Evolutionary conservation across 2,888 invertebrate genomes (phyloP), one percentile per base, ranked within the genome.

Genomic region (Hirtodrosophila duncani): DNA sequence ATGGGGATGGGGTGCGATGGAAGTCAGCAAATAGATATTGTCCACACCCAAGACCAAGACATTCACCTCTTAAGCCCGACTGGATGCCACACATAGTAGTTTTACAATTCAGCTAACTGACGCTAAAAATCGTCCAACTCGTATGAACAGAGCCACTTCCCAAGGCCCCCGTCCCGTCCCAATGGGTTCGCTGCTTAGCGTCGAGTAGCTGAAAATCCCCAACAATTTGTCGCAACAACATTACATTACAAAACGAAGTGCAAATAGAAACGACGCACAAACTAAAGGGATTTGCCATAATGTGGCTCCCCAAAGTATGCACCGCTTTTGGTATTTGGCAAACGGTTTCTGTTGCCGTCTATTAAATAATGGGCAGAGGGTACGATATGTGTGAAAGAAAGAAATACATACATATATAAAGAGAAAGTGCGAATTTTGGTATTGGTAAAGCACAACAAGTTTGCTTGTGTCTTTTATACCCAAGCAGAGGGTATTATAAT

Each of bases 141-240:
- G 36, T 18, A 18, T 34, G 29, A 37, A 18, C n/a, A n/a, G n/a
- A n/a, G n/a, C n/a, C n/a, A n/a, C n/a, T n/a, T n/a, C n/a, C n/a
- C n/a, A n/a, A n/a, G n/a, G n/a, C n/a, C n/a, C n/a, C n/a, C n/a
- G n/a, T n/a, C n/a, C n/a, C n/a, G n/a, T n/a, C n/a, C n/a, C n/a
- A n/a, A n/a, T n/a, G n/a, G n/a, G n/a, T n/a, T n/a, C 17, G 64
- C 46, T 48, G 44, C 44, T 59, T 64, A 29, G 52, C 31, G 31
- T 41, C 38, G 53, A 65, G 75, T 57, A 42, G 51, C 67, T 60
- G 41, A 14, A 63, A 80, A 80, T 74, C 68, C 74, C 68, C 55
- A 72, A 65, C 78, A 80, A 74, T 74, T 74, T 80, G 74, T 74
- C 63, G 69, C 65, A 80, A 71, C 80, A 71, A 63, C 69, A 74